Evolutionary conservation across 2,797 vertebrate species (phyloP), one percentile per base, ranked within the genome.

Genomic region (Natrix natrix): DNA sequence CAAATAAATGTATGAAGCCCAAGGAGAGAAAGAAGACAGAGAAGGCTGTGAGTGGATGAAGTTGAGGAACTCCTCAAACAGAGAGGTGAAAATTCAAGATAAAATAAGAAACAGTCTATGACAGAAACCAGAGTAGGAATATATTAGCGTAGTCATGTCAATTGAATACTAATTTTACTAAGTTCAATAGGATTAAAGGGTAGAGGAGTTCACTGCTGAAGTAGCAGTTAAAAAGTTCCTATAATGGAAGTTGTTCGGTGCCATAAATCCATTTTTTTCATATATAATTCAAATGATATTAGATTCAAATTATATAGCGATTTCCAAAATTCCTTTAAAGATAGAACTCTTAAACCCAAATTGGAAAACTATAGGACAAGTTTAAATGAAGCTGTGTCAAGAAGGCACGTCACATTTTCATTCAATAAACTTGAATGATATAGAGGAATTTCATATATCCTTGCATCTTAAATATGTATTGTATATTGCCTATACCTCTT

Each of bases 401-500:
- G 91, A 94, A 94, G 63, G 32, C 66, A 78, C 74, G 48, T 8
- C 92, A 93, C 54, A 12, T 8, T 14, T 66, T 55, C 86, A 48
- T 1, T 16, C 26, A 74, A 32, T 63, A 90, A 90, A 78, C 52
- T 69, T 54, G n/a, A n/a, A n/a, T n/a, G n/a, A 57, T n/a, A 37
- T 54, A 57, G 48, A 32, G 14, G 13, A 3, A 37, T 59, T 66
- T 8, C 0, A 1, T 69, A 52, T 94, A 66, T 7, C 5, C 17
- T 28, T 55, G 55, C 63, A 22, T 78, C 8, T 37, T 78, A 78
- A 78, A 78, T 78, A 43, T 43, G 37, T 43, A 8, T 48, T 78
- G 20, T 43, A 48, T 22, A 78, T 8, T 78, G 17, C 74, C 24
- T 48, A 78, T 43, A 48, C 37, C 43, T 78, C 8, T 37, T 22